Percentiles rank a stretch among this genome's conserved stretches.
Conservation (phyloP, 1,140 invertebrate genomes). For the Hesperophylax magnus region DNA sequence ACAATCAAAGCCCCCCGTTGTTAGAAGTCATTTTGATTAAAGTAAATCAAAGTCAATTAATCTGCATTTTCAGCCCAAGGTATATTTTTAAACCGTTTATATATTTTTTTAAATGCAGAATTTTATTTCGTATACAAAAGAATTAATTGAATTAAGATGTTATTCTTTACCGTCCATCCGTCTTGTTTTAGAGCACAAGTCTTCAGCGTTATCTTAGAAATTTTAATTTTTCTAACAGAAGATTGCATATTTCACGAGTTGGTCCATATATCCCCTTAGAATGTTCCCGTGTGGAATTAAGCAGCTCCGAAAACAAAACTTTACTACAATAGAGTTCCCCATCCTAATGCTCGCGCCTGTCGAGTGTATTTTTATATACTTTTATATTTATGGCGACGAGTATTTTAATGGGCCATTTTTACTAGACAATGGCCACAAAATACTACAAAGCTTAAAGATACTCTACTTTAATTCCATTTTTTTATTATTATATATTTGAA, state of each 20-base stretch:
- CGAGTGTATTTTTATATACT: conserved; percentile 16
- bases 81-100: too few species aligned
- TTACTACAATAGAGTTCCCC: not conserved
- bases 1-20: too few species aligned
- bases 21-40: too few species aligned
- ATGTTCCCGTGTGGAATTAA: not conserved
- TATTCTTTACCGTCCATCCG: not conserved
- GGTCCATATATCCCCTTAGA: conserved; percentile 21
- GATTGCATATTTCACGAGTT: conserved; percentile 18
- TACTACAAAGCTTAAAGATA: not conserved
- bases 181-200: not conserved
- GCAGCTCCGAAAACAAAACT: not conserved
- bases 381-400: conserved; percentile 7
- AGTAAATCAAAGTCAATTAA: too few species aligned
- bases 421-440: conserved; percentile 18
- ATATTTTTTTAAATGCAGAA: not conserved
- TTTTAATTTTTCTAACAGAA: conserved; percentile 39
- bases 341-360: not conserved
- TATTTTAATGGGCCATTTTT: conserved; percentile 33
- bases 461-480: not conserved
- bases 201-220: conserved; percentile 13
- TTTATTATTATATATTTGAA: not conserved
- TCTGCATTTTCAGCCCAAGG: too few species aligned
- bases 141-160: conserved; percentile 19
- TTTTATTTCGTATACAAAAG: not conserved